Evolutionary conservation across 2,113 vertebrate species (phyloP).

Genomic region (Hypocryptadius cinnamomeus): DNA sequence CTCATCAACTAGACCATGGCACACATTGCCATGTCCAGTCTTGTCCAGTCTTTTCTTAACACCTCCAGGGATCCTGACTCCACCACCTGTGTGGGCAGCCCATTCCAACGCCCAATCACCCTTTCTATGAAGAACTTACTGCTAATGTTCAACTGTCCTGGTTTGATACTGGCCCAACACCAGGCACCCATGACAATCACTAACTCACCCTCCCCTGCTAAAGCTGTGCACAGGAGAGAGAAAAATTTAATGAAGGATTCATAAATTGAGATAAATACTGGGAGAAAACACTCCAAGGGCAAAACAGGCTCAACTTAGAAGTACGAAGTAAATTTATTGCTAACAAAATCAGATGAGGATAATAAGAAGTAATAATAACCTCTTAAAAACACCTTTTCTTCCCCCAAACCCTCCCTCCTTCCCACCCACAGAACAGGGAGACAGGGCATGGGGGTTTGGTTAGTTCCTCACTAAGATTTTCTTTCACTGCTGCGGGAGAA

Average conservation of each 20-base stretch:
- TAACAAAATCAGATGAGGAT: not conserved
- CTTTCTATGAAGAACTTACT: too few relatives aligned
- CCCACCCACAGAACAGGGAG: too few relatives aligned
- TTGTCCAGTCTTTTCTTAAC: not conserved
- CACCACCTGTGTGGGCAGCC: not conserved
- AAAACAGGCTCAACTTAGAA: not conserved
- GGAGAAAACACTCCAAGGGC: not conserved
- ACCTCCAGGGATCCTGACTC: not conserved
- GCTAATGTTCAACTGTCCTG: not conserved
- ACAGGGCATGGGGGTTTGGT: not conserved
- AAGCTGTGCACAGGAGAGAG: too few relatives aligned
- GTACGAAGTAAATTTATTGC: not conserved
- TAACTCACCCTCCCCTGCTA: not conserved
- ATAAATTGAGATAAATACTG: not conserved
- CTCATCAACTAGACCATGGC: not conserved
- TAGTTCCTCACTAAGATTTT: not conserved
- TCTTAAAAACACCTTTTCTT: not conserved
- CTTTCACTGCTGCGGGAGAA: fast-evolving
- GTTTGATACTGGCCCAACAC: not conserved
- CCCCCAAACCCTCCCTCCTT: not conserved
- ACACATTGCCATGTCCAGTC: too few relatives aligned
- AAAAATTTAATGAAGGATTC: not conserved
- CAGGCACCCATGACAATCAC: too few relatives aligned
- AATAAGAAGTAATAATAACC: not conserved
- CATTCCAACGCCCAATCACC: not conserved